Evolutionary conservation across 1,140 invertebrate genomes (phyloP), one percentile per base, ranked within the genome.

Genomic region (Drosophila grimshawi): DNA sequence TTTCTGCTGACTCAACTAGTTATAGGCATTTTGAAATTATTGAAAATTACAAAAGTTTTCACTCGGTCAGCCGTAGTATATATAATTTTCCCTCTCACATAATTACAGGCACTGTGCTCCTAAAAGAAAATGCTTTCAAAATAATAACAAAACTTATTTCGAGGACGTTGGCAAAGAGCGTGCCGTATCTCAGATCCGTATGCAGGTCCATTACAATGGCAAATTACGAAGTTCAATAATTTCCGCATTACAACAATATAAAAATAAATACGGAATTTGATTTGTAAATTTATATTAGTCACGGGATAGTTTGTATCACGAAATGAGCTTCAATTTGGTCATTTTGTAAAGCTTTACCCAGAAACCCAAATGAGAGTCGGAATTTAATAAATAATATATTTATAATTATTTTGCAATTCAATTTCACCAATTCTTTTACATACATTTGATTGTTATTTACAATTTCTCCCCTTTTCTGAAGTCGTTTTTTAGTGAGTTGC

Each of bases 41-140:
- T 55, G 35, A 32, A 74, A 74, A 69, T 74, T 74, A 63, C 65
- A 56, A 57, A 30, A 62, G 35, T 68, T 55, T 73, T 60, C 55
- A 39, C 49, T 46, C n/a, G 53, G 43, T 59, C 37, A 29, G 37
- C 71, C 27, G 19, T 53, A 55, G 32, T 65, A 32, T 49, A 49
- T 56, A 11, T 43, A 62, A 62, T 61, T 75, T 75, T 71, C 53
- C 39, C 39, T 53, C 70, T 59, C 60, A 39, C 27, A 59, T 70
- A 60, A 64, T 70, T 70, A 32, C 53, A 48, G 3, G 37, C 7
- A 8, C 35, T 32, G 41, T 32, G 48, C 48, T n/a, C 45, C 51
- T 37, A 45, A 61, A 56, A 29, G 52, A 62, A 56, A 57, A 62
- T 46, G 35, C 52, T 52, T 57, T 45, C 45, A 33, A 19, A 51